These are phyloP conservation scores for Platysteira castanea DNA, from an alignment of 2,113 vertebrate species.

Conservation along the genomic window DNA sequence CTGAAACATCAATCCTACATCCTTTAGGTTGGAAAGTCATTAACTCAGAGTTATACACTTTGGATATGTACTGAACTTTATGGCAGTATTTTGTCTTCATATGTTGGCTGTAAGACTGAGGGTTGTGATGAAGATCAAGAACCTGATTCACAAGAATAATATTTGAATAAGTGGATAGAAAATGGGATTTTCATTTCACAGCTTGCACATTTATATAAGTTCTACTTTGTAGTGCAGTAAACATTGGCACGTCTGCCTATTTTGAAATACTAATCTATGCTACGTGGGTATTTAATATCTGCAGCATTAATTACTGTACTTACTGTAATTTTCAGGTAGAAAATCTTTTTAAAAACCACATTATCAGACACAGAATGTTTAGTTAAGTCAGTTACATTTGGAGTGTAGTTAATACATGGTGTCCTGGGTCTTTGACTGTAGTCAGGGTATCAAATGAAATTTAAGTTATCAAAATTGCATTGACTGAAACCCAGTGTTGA, in stretches of 20 bases:
- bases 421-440: slow-evolving; percentile 62
- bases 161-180: slow-evolving; percentile 36
- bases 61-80: slow-evolving; percentile 67
- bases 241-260: slow-evolving; percentile 61
- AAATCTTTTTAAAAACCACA: slow-evolving; percentile 46
- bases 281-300: slow-evolving; percentile 64
- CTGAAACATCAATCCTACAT: slow-evolving; percentile 77
- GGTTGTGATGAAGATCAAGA: slow-evolving; percentile 46
- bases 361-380: slow-evolving; percentile 62
- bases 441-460: slow-evolving; percentile 59
- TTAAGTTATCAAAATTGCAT: slow-evolving; percentile 68
- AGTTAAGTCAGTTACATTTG: slow-evolving; percentile 70
- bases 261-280: slow-evolving; percentile 57
- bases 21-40: slow-evolving; percentile 71
- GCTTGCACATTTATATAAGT: slow-evolving; percentile 61
- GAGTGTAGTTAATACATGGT: slow-evolving; percentile 63
- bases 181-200: slow-evolving; percentile 54
- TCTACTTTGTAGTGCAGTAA: slow-evolving; percentile 62
- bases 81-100: slow-evolving; percentile 56
- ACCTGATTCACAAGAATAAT: slow-evolving; percentile 11
- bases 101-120: slow-evolving; percentile 46
- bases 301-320: slow-evolving; percentile 68
- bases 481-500: slow-evolving; percentile 74
- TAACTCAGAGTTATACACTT: slow-evolving; percentile 80
- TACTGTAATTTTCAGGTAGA: slow-evolving; percentile 71